Conservation (phyloP, 2,888 invertebrate species). For the Papilio gigon region DNA sequence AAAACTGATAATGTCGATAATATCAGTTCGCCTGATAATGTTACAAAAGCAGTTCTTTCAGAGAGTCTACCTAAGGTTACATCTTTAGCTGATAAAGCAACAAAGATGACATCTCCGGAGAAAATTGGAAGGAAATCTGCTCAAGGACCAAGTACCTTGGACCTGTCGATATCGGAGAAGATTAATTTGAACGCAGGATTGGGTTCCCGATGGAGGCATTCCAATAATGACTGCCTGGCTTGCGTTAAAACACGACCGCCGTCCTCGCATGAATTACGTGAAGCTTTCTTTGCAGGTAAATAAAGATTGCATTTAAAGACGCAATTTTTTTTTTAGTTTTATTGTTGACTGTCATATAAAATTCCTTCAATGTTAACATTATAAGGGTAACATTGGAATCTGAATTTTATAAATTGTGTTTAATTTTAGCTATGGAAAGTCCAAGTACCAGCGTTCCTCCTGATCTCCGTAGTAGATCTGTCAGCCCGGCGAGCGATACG, state of each 20-base stretch:
- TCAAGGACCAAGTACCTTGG: background rate
- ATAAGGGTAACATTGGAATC: background rate
- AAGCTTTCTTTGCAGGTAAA: conserved; percentile 77
- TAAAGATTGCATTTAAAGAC: background rate
- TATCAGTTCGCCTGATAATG: background rate
- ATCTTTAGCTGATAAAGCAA: conserved; percentile 21
- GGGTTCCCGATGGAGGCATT: conserved; percentile 61
- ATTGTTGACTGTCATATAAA: no score
- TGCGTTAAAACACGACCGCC: conserved; percentile 72
- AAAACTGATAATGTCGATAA: conserved; percentile 12
- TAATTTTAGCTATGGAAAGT: conserved; percentile 32
- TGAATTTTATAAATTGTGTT: background rate
- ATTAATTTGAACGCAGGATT: background rate
- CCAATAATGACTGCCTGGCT: conserved; percentile 65
- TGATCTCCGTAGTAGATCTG: conserved; percentile 51
- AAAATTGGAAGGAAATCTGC: conserved; percentile 16
- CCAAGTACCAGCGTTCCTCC: conserved; percentile 38
- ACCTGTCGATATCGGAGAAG: conserved; percentile 21
- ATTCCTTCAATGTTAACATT: background rate
- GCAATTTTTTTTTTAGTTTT: no score
- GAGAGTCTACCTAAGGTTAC: background rate
- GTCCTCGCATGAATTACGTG: conserved; percentile 73
- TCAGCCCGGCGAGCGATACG: conserved; percentile 51
- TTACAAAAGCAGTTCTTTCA: background rate
- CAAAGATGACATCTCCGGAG: conserved; percentile 11